Evolutionary conservation across 2,888 invertebrate species (phyloP).

Genomic region (Loripinus fragilis): DNA sequence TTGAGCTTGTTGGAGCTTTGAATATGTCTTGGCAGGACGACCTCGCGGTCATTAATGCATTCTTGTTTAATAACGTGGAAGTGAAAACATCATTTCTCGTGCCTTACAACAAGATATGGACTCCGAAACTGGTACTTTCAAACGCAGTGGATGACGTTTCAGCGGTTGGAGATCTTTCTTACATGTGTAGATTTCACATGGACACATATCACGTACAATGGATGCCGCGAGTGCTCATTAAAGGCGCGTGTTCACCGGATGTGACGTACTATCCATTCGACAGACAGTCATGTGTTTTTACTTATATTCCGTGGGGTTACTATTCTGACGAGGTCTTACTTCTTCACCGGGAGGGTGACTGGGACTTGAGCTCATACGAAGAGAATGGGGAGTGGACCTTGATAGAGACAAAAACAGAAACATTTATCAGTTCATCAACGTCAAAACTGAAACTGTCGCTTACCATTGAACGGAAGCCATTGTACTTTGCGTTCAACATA

Average conservation of each 20-base stretch:
- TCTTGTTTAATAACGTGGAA: neutral
- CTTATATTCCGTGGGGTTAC: too few species aligned
- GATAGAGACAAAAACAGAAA: slow-evolving; percentile 31
- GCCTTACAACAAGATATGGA: slow-evolving; percentile 45
- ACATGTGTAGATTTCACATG: slow-evolving; percentile 31
- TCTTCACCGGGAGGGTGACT: neutral
- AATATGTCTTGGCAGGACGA: slow-evolving; percentile 43
- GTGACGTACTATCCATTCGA: slow-evolving; percentile 53
- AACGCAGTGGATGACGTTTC: slow-evolving; percentile 31
- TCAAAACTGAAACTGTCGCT: slow-evolving; percentile 22
- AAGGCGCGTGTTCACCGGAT: slow-evolving; percentile 46
- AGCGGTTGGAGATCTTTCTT: slow-evolving; percentile 27
- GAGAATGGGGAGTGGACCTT: slow-evolving; percentile 49
- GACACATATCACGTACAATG: slow-evolving; percentile 32
- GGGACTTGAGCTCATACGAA: slow-evolving; percentile 28
- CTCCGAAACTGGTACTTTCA: slow-evolving; percentile 40
- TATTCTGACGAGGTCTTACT: neutral
- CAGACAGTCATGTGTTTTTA: slow-evolving; percentile 37
- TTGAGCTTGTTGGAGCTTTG: slow-evolving; percentile 29
- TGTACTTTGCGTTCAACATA: slow-evolving; percentile 48
- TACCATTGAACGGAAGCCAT: slow-evolving; percentile 41
- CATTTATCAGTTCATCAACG: neutral
- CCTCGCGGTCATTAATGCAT: neutral
- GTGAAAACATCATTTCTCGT: slow-evolving; percentile 19
- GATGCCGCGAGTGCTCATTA: slow-evolving; percentile 38